Conservation (phyloP, 2,113 vertebrate genomes). For the Plecturocebus donacophilus region DNA sequence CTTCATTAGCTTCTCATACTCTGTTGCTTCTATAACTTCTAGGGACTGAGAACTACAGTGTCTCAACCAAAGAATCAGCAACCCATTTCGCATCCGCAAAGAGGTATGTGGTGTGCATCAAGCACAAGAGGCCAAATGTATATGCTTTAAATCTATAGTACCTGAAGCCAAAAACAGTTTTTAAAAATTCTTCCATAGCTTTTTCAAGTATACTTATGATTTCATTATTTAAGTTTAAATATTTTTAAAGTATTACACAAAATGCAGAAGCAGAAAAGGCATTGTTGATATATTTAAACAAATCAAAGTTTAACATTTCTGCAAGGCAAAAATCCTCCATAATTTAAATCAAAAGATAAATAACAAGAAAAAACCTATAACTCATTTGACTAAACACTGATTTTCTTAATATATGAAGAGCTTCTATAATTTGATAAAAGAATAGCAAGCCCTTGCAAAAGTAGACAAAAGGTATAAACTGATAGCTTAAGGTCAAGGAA, state of each 20-base stretch:
- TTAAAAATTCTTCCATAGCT: not conserved
- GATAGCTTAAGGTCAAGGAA: not conserved
- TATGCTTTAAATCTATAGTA: not conserved
- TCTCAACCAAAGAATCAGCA: not conserved
- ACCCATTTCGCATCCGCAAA: not conserved
- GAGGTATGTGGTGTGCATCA: not conserved
- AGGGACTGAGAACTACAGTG: not conserved
- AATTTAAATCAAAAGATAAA: slow-evolving; percentile 7
- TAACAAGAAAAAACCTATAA: not conserved
- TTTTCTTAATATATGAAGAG: not conserved
- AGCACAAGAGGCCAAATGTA: not conserved
- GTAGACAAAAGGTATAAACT: not conserved
- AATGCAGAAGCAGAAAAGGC: not conserved
- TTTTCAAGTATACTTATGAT: not conserved
- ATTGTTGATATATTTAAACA: not conserved
- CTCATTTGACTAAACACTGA: not conserved
- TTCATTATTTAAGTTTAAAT: not conserved
- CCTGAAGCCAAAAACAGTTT: not conserved
- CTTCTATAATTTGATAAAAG: not conserved
- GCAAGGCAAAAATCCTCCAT: not conserved
- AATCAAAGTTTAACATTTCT: not conserved
- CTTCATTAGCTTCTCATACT: not conserved
- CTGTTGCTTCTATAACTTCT: not conserved
- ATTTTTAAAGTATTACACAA: not conserved
- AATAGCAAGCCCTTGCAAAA: not conserved